A percentile compares a stretch with the other conserved stretches of the same genome.
phyloP scores from a whole-genome alignment of 2,113 vertebrate species.

The Macrotus californicus region DNA sequence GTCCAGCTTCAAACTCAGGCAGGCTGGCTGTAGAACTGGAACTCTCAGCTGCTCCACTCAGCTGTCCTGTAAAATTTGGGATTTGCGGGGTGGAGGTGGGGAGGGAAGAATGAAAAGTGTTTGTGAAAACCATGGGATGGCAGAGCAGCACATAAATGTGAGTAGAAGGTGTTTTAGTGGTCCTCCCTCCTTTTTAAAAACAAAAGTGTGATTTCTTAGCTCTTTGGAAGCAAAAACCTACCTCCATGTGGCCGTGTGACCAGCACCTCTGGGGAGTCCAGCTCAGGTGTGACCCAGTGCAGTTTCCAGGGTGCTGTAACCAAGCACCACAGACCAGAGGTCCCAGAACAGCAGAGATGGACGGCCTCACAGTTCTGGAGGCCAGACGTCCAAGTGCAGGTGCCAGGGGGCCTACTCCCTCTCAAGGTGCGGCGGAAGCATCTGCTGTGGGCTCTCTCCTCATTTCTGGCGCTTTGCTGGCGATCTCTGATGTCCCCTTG shows the following conservation, averaged over 20 bases:
- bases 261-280: neutral
- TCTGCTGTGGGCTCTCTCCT: neutral
- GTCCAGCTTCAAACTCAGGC: neutral
- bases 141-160: neutral
- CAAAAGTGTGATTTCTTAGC: neutral
- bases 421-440: too few relatives aligned
- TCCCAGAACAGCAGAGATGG: neutral
- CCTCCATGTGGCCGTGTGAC: neutral
- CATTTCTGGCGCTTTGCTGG: neutral
- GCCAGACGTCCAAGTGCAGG: neutral
- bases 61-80: neutral
- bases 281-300: neutral
- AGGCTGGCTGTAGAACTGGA: neutral
- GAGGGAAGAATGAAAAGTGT: neutral
- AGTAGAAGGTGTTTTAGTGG: neutral
- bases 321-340: neutral
- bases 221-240: neutral
- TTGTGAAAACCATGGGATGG: neutral
- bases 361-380: neutral
- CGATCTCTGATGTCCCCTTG: neutral
- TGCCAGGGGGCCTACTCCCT: fast-evolving
- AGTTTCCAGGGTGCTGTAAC: neutral
- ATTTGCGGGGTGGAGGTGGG: neutral
- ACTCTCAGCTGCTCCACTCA: neutral
- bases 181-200: neutral